Evolutionary conservation across 2,888 invertebrate species (phyloP), one percentile per base, ranked within the genome.

Genomic region (Papilio protenor): DNA sequence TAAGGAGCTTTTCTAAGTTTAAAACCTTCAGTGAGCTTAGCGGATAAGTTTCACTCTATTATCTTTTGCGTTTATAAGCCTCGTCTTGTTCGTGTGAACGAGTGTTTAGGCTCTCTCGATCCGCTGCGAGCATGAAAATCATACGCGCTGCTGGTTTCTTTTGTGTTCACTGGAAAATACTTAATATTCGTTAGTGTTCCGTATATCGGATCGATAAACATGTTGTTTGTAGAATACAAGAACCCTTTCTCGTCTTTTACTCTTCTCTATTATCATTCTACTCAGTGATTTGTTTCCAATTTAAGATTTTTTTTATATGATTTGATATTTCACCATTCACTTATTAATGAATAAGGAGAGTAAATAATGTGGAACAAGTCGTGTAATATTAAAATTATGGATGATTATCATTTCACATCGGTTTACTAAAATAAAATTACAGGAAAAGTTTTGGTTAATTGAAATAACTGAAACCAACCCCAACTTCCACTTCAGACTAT

Each of bases 141-240:
- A 77, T 72, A 77, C 71, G 70, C 76, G 47, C 72, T 64, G 64
- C 10, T 64, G 71, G 64, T 72, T 77, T 77, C 47, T 76, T 76
- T 76, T 71, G 59, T 59, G 59, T 76, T 71, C 70, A 70, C 27
- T 76, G 47, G 27, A 71, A 76, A 40, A 76, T 47, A 57, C n/a
- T 76, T 47, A 61, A 71, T 76, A 76, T 76, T 71, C 70, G 27
- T 76, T 71, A 47, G 27, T 49, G 27, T 57, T 71, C 45, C 66
- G 70, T 18, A n/a, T 49, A n/a, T 59, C 45, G 45, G 27, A 76
- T 59, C 59, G 33, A 70, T 76, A 71, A 71, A 23, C 59, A 49
- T 55, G 23, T 69, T 23, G 33, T 75, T 69, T 21, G 66, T 49
- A 52, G n/a, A 45, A 66, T n/a, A 66, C 12, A 4, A 45, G n/a